Evolutionary conservation across 2,113 vertebrate species (phyloP), one percentile per base, ranked within the genome.

Genomic region (Corydoras maculifer): DNA sequence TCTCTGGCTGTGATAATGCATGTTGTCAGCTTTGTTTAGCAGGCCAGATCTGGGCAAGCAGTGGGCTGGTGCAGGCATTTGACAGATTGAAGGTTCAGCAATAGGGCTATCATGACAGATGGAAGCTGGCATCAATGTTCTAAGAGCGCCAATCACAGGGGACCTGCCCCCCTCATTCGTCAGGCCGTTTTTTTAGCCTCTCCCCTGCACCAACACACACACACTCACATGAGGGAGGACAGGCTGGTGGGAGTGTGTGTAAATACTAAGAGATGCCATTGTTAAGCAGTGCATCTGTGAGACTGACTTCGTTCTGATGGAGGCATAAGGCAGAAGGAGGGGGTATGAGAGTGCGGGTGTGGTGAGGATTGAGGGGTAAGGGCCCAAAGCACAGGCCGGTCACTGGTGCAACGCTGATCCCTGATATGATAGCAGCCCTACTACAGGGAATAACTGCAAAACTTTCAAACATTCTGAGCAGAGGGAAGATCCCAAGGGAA

Each of bases 231-330:
- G 72, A 61, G 50, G 59, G 62, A 65, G 55, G 62, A 60, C 11
- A 49, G 48, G 72, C 10, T 32, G 48, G 71, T 62, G 69, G 59
- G 69, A 50, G 62, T 30, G 70, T 51, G 72, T 68, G 96, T 94
- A 93, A 94, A 92, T 43, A 93, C 91, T 91, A 92, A 94, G 93
- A 93, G 94, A 94, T 93, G 95, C 94, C 94, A 99, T 97, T 98
- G 97, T 98, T 99, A 99, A 98, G 94, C 94, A 96, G 94, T 95
- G 96, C 96, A 97, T 99, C 94, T 99, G 97, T 96, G 96, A 94
- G 92, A 94, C 93, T 96, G 94, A 94, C 92, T 92, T 93, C 93
- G 88, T 92, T 96, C 91, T 96, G 95, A 97, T 95, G 94, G 93
- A 97, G 95, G 94, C 93, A 94, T 93, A 95, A 95, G 94, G 94